Percentiles rank a stretch among this genome's conserved stretches.
phyloP scores from a whole-genome alignment of 2,888 invertebrate genomes.

The Idaea straminata region DNA sequence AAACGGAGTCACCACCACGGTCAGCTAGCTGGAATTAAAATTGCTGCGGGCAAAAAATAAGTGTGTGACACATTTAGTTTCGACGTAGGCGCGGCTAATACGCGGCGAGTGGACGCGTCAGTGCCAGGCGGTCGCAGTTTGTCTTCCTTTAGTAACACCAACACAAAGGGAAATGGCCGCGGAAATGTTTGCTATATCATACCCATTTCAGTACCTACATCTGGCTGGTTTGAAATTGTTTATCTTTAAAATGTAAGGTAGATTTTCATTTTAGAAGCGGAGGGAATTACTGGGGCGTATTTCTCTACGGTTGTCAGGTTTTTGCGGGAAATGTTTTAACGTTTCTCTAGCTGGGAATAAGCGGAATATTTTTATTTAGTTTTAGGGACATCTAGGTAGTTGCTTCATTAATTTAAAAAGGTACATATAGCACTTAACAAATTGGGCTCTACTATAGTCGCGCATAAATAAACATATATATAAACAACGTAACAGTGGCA shows the following conservation, averaged over 20 bases:
- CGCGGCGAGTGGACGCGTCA: conserved; percentile 74
- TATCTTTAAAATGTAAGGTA: conserved; percentile 30
- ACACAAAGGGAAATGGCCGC: conserved; percentile 65
- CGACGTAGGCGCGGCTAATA: conserved; percentile 72
- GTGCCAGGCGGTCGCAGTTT: conserved; percentile 67
- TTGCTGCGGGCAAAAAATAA: conserved; percentile 72
- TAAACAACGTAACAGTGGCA: no score
- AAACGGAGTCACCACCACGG: conserved; percentile 61
- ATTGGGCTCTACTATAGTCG: no score
- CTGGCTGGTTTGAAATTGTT: conserved; percentile 23
- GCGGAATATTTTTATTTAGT: background rate
- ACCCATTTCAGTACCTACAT: conserved; percentile 36
- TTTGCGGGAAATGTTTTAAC: conserved; percentile 22
- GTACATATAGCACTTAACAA: no score
- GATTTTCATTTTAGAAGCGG: conserved; percentile 14
- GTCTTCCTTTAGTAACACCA: conserved; percentile 69
- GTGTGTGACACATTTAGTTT: conserved; percentile 73
- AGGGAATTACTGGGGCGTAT: conserved; percentile 9
- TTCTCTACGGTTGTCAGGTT: conserved; percentile 19
- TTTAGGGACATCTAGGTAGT: background rate
- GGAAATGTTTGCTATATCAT: conserved; percentile 71
- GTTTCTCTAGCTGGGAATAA: background rate
- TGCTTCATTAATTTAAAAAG: background rate
- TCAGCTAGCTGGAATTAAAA: conserved; percentile 74
- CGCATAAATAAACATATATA: no score